Percentiles rank a stretch among this genome's conserved stretches.
These are phyloP conservation scores for Strigops habroptila DNA, from an alignment of 2,113 vertebrate species.

Conservation along the genomic window DNA sequence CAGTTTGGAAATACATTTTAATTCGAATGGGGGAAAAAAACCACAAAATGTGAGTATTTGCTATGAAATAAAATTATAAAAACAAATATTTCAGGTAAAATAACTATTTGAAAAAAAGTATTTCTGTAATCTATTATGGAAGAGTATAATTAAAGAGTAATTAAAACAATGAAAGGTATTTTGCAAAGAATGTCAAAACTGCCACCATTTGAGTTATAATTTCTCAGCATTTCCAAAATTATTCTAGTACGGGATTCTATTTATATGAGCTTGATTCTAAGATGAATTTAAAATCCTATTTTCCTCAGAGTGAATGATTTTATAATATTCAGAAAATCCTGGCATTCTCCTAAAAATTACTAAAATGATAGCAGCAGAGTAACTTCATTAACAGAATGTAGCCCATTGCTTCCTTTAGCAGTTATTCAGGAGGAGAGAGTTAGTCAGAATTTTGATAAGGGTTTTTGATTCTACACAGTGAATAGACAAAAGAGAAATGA, in stretches of 20 bases:
- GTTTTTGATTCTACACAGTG: background rate
- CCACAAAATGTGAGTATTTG: background rate
- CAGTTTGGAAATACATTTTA: background rate
- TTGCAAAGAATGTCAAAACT: background rate
- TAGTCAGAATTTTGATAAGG: background rate
- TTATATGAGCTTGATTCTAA: background rate
- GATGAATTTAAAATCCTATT: background rate
- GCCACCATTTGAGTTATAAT: background rate
- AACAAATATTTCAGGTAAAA: background rate
- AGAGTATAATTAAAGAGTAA: background rate
- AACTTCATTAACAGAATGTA: background rate
- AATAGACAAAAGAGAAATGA: background rate
- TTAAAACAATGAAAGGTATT: background rate
- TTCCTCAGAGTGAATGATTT: background rate
- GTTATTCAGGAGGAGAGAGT: background rate
- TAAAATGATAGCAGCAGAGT: background rate
- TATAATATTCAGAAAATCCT: background rate
- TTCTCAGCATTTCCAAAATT: background rate
- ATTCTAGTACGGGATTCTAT: background rate
- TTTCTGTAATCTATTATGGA: background rate
- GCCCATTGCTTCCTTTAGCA: background rate
- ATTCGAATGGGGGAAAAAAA: background rate
- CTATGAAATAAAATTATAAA: background rate
- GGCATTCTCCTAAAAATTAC: background rate
- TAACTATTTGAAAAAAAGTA: background rate